Conservation (phyloP, 2,113 vertebrate genomes). For the Sylvilagus bachmani region DNA sequence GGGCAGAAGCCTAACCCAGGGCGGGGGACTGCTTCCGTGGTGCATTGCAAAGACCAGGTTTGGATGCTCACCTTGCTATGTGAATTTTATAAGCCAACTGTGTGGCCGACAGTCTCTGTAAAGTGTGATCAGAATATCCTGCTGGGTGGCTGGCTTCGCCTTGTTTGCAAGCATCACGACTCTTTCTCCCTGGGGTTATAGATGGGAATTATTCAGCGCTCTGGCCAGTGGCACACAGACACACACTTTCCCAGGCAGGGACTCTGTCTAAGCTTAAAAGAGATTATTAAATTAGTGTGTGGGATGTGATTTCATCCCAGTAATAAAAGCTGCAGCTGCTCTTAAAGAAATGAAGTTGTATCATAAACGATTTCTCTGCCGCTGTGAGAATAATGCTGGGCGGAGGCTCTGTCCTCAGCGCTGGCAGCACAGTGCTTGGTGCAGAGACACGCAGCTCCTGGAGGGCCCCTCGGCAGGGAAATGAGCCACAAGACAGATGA, state of each 20-base stretch:
- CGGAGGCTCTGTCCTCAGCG: not conserved
- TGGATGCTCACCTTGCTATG: not conserved
- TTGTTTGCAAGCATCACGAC: slow-evolving; percentile 47
- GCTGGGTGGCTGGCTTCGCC: not conserved
- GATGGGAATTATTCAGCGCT: not conserved
- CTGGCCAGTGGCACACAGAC: slow-evolving; percentile 44
- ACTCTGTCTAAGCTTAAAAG: slow-evolving; percentile 49
- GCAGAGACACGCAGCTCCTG: not conserved
- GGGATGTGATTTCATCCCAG: slow-evolving; percentile 64
- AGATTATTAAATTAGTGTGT: slow-evolving; percentile 75
- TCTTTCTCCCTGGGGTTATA: not conserved
- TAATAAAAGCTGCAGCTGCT: slow-evolving; percentile 65
- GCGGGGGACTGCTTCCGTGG: not conserved
- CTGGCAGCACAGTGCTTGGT: not conserved
- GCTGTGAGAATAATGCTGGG: not conserved
- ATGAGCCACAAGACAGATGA: slow-evolving; percentile 55
- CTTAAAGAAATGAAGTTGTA: slow-evolving; percentile 68
- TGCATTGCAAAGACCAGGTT: not conserved
- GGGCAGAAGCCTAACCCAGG: not conserved
- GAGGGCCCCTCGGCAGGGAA: not conserved
- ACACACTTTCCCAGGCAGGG: slow-evolving; percentile 26
- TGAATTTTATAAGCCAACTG: not conserved
- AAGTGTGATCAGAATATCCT: slow-evolving; percentile 51
- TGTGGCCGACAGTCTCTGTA: slow-evolving; percentile 12
- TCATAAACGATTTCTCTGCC: slow-evolving; percentile 9